Evolutionary conservation across 2,113 vertebrate genomes (phyloP).

Genomic region (Dipodomys stephensi): DNA sequence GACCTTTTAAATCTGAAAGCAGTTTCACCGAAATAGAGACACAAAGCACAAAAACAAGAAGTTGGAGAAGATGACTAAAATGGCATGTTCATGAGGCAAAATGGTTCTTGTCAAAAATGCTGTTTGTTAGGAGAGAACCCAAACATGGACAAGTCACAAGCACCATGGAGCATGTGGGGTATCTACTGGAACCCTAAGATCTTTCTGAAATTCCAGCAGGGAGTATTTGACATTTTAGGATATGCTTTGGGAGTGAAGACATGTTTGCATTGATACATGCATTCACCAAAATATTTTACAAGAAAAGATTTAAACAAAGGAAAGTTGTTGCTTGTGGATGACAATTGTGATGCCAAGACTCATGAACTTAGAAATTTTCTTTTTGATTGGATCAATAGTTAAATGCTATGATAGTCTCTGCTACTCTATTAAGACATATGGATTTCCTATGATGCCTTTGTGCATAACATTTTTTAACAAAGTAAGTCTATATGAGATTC

Average conservation of each 20-base stretch:
- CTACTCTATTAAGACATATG: conserved; percentile 3
- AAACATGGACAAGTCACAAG: no score
- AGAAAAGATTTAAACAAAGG: not conserved
- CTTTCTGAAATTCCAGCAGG: not conserved
- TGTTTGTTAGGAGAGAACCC: not conserved
- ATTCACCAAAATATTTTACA: not conserved
- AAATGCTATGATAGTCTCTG: not conserved
- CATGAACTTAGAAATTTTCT: not conserved
- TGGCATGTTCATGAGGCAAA: not conserved
- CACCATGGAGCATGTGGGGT: not conserved
- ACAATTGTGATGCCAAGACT: not conserved
- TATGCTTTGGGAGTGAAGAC: not conserved
- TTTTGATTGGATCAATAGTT: not conserved
- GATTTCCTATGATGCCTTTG: conserved; percentile 22
- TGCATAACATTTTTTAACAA: not conserved
- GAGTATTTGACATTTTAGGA: not conserved
- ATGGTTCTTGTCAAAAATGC: not conserved
- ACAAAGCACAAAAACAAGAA: not conserved
- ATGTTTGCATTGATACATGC: not conserved
- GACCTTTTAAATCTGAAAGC: not conserved
- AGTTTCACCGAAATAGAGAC: not conserved
- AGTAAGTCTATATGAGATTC: conserved; percentile 61
- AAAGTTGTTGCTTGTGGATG: not conserved
- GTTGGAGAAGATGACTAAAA: conserved; percentile 22
- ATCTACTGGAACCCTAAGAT: not conserved